Percentiles rank a stretch among this genome's conserved stretches.
phyloP scores from a whole-genome alignment of 1,140 invertebrate species.

The Eriosoma lanigerum region DNA sequence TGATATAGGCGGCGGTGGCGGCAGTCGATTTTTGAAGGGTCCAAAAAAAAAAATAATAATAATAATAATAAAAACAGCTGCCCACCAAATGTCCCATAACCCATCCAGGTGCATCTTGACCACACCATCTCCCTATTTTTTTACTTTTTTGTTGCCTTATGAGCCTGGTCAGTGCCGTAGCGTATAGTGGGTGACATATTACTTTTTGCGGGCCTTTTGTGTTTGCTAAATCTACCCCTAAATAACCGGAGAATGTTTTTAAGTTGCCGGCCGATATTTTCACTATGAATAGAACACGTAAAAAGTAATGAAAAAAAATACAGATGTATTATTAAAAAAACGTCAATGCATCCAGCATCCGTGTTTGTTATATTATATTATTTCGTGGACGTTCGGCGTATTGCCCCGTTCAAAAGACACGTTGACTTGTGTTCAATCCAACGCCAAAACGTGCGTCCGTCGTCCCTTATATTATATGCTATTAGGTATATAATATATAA shows the following conservation, averaged over 20 bases:
- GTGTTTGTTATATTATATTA: too few relatives aligned
- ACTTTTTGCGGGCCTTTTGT: slow-evolving; percentile 51
- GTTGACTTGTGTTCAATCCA: slow-evolving; percentile 35
- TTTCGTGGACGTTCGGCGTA: slow-evolving; percentile 5
- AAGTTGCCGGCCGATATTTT: slow-evolving; percentile 36
- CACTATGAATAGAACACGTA: slow-evolving; percentile 30
- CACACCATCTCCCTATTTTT: slow-evolving; percentile 43
- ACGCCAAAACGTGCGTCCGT: not conserved
- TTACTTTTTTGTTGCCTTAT: slow-evolving; percentile 47
- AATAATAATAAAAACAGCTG: slow-evolving; percentile 50
- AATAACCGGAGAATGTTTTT: slow-evolving; percentile 49
- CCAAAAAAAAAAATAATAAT: slow-evolving; percentile 45
- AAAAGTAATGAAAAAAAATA: not conserved
- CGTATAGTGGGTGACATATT: slow-evolving; percentile 52
- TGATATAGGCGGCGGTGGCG: slow-evolving; percentile 48
- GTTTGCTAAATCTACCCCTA: slow-evolving; percentile 50
- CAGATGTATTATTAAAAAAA: slow-evolving; percentile 16
- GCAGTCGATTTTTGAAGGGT: slow-evolving; percentile 52
- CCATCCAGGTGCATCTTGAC: slow-evolving; percentile 52
- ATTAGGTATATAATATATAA: too few relatives aligned
- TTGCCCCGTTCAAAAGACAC: slow-evolving; percentile 25
- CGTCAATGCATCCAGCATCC: slow-evolving; percentile 2
- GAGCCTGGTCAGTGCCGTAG: slow-evolving; percentile 42
- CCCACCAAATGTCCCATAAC: slow-evolving; percentile 51
- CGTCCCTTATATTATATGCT: not conserved